phyloP scores from a whole-genome alignment of 2,888 invertebrate species.

The Nymphalis c-album region DNA sequence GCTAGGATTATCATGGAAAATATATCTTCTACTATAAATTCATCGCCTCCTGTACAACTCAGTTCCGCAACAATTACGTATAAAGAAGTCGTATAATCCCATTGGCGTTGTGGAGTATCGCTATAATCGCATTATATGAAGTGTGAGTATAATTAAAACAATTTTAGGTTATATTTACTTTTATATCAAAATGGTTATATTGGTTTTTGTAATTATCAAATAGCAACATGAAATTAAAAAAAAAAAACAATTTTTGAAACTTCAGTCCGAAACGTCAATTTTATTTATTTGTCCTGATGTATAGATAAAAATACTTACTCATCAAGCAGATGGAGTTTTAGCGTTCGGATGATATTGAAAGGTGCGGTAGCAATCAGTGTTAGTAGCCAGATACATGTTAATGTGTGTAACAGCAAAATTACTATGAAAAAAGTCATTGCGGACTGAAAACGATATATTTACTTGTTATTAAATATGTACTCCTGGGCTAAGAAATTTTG shows the following conservation, averaged over 20 bases:
- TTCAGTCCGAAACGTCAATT: no score
- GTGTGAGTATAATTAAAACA: background rate
- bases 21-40: slow-evolving; percentile 54
- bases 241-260: no score
- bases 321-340: slow-evolving; percentile 63
- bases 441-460: slow-evolving; percentile 46
- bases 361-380: slow-evolving; percentile 56
- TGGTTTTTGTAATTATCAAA: no score
- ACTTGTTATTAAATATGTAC: background rate
- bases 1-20: slow-evolving; percentile 58
- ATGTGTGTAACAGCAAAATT: slow-evolving; percentile 63
- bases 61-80: slow-evolving; percentile 62
- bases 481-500: no score
- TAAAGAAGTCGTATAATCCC: slow-evolving; percentile 70
- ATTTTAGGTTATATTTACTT: no score
- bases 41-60: slow-evolving; percentile 68
- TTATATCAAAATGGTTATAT: no score
- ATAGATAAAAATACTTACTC: slow-evolving; percentile 52
- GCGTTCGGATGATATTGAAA: slow-evolving; percentile 55
- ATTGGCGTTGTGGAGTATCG: slow-evolving; percentile 55
- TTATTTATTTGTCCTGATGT: no score
- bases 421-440: slow-evolving; percentile 62
- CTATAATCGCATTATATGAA: slow-evolving; percentile 41
- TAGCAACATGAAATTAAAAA: no score
- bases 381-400: slow-evolving; percentile 66